These are phyloP conservation scores for Synergus laeviventris DNA, from an alignment of 2,888 invertebrate genomes.

Conservation along the genomic window DNA sequence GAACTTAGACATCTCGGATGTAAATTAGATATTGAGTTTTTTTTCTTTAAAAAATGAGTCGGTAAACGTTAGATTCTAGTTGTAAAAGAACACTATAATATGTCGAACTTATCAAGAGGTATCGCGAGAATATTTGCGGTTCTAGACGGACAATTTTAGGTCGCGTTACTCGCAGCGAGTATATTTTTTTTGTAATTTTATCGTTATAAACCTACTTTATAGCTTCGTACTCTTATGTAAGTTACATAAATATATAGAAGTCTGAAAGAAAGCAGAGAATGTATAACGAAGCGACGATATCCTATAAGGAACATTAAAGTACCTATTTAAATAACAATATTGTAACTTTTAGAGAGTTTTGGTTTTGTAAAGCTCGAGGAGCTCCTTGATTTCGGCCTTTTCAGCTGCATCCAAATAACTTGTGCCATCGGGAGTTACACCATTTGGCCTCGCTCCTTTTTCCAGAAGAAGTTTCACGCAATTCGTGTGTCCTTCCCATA, in stretches of 20 bases:
- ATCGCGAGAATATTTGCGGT: conserved; percentile 29
- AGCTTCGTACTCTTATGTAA: conserved; percentile 45
- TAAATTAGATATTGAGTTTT: conserved; percentile 16
- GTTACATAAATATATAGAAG: conserved; percentile 57
- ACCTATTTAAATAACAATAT: conserved; percentile 69
- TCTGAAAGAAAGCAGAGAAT: conserved; percentile 61
- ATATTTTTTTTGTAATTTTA: conserved; percentile 31
- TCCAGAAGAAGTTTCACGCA: conserved; percentile 92
- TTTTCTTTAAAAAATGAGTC: conserved; percentile 13
- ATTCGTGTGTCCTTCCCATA: conserved; percentile 96
- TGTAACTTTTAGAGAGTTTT: conserved; percentile 60
- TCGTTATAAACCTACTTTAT: conserved; percentile 49
- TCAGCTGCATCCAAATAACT: conserved; percentile 93
- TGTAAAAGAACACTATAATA: conserved; percentile 22
- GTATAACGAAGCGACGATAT: conserved; percentile 66
- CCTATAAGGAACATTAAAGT: conserved; percentile 71
- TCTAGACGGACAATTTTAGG: conserved; percentile 33
- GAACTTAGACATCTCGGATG: conserved; percentile 48
- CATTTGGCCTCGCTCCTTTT: conserved; percentile 83
- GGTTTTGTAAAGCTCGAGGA: conserved; percentile 75
- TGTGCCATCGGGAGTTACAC: conserved; percentile 91
- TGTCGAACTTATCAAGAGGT: conserved; percentile 31
- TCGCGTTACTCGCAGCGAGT: conserved; percentile 26
- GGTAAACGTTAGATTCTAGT: conserved; percentile 19
- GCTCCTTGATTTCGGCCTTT: conserved; percentile 91